Base-by-base conservation (phyloP, 1,140 invertebrate genomes). In the Solen grandis region DNA sequence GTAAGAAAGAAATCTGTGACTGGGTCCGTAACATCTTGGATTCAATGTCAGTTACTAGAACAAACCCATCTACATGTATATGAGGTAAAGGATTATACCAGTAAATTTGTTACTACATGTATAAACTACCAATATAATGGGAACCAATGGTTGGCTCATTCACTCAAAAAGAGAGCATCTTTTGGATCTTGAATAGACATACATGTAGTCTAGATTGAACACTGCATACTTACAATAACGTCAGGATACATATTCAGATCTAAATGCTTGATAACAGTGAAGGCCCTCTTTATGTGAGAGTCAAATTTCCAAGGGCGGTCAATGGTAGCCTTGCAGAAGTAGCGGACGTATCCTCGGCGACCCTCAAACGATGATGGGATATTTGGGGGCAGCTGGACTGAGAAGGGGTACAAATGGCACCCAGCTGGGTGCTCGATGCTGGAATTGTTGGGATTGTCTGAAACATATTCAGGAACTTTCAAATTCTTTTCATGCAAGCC, bases 301-400 rank as follows among this genome's bases (percentile, higher is more conserved):
- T 92, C 89, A 86, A 91, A 90, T 41, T 91, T 90, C 85, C 91
- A 91, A 0, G 90, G 91, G 52, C 92, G 85, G 70, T 93, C 90
- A 31, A 94, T 89, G 8, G 88, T 90, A 19, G 91, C 92, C 74
- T 92, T 91, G 72, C 90, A 91, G 70, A 90, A 90, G 84, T 93
- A 93, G 5, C 92, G 86, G 3, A 94, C 91, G 74, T 92, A 91
- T 2, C 93, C 93, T 52, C 89, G 86, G 0, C 87, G 83, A 16
- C 92, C 92, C 80, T 92, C 91, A 87, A 93, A 94, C 8, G 93
- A 93, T 16, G 93, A 92, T 0, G 93, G 93, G 8, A 93, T 83
- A 60, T 90, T 90, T 8, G 83, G 84, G n/a, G 89, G 90, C 14
- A 94, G 86, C 19, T 86, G 86, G 66, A 93, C 89, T 25, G 86